Evolutionary conservation across 2,888 invertebrate genomes (phyloP), one percentile per base, ranked within the genome.

Genomic region (Cephus runcator): DNA sequence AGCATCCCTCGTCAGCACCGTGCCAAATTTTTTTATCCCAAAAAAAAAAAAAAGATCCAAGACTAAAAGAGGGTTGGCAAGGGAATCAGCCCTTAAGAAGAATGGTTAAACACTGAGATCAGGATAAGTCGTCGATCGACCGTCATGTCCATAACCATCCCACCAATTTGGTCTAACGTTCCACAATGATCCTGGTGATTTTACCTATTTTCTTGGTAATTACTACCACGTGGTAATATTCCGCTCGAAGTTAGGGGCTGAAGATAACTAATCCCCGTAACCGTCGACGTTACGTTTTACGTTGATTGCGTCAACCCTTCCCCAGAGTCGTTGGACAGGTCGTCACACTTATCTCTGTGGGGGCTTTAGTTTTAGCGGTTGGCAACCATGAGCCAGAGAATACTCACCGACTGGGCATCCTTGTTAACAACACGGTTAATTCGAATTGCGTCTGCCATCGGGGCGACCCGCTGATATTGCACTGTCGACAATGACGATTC

Each of bases 191-290:
- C 33, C 73, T 40, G 76, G 79, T 81, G 71, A 81, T 84, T 84
- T 81, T 79, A 84, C 75, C 80, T 80, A 86, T 85, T 86, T 86
- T 85, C 86, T 86, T 86, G 74, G 75, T 82, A 86, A 86, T 86
- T 86, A 85, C 86, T 81, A 80, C 68, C 71, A 12, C 34, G 31
- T 30, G 76, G 68, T 69, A 68, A 76, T 69, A 33, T 68, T 31
- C 76, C 71, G 71, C 12, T 34, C 31, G 71, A 71, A 31, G 71
- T 71, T 71, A 71, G 77, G 78, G 78, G 84, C 82, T 86, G 85
- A 89, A 91, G 91, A 91, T 91, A 91, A 91, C 91, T 91, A 91
- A 91, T 91, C 91, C 90, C 88, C 85, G 90, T 90, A 88, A 91
- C 88, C 89, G 90, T 88, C 87, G 90, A 81, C 88, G 89, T 91